Evolutionary conservation across 2,888 invertebrate genomes (phyloP).

Genomic region (Xanthostigma xanthostigma): DNA sequence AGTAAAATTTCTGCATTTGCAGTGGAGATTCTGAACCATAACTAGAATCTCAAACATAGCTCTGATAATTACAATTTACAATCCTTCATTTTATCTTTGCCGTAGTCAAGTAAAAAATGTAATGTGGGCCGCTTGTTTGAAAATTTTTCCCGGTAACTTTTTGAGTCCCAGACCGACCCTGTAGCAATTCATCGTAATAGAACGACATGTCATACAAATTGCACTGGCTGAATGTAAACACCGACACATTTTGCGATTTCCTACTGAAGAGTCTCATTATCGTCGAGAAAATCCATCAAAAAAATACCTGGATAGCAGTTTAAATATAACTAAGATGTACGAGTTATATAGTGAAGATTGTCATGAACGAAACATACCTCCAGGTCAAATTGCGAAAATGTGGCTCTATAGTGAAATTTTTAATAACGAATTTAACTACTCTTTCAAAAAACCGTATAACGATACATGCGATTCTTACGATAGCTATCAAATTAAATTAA

Average conservation of each 20-base stretch:
- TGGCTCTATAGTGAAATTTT: slow-evolving; percentile 12
- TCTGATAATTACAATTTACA: too few relatives aligned
- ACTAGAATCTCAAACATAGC: too few relatives aligned
- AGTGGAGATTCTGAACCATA: too few relatives aligned
- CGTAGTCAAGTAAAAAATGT: too few relatives aligned
- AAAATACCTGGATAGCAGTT: slow-evolving; percentile 11
- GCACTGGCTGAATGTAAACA: too few relatives aligned
- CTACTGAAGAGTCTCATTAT: slow-evolving; percentile 9
- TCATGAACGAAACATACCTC: slow-evolving; percentile 6
- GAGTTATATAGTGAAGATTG: slow-evolving; percentile 8
- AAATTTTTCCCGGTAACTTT: too few relatives aligned
- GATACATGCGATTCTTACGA: slow-evolving; percentile 10
- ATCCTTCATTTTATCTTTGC: too few relatives aligned
- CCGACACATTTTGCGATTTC: slow-evolving; percentile 11
- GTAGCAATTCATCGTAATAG: too few relatives aligned
- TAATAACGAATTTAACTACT: slow-evolving; percentile 10
- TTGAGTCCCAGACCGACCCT: too few relatives aligned
- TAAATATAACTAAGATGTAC: slow-evolving; percentile 10
- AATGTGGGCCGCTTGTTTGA: too few relatives aligned
- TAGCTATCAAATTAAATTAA: slow-evolving; percentile 6
- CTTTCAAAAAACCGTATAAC: slow-evolving; percentile 9
- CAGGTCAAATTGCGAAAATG: slow-evolving; percentile 9
- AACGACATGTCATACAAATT: too few relatives aligned
- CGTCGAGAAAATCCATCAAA: slow-evolving; percentile 7
- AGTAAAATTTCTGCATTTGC: too few relatives aligned